A percentile compares a stretch with the other conserved stretches of the same genome.
Evolutionary conservation across 2,888 invertebrate species (phyloP).

Genomic region (Andrena dorsata): DNA sequence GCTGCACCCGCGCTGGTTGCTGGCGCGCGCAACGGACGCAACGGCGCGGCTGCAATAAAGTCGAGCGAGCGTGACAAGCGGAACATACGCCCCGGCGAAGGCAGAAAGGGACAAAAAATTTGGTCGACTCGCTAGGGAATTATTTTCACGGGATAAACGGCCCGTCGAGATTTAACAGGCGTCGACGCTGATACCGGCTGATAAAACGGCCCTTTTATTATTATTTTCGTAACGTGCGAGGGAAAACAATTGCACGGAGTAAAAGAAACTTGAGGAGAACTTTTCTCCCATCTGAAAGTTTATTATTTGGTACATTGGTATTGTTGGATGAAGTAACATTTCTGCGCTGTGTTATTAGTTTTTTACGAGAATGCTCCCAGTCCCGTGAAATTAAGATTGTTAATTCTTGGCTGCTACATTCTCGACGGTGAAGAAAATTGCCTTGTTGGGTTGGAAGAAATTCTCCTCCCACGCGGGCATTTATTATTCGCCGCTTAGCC

Average conservation of each 20-base stretch:
- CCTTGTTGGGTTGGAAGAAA: not conserved
- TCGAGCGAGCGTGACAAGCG: constrained; percentile 9
- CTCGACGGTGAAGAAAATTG: not conserved
- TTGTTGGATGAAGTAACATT: too few species aligned
- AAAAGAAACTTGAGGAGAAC: too few species aligned
- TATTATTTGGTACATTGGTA: too few species aligned
- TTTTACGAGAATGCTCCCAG: too few species aligned
- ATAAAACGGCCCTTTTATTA: not conserved
- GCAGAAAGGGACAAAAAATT: constrained; percentile 1
- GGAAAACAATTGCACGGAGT: too few species aligned
- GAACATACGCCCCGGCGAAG: not conserved
- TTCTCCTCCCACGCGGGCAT: not conserved
- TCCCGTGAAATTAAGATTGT: too few species aligned
- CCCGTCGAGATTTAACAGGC: not conserved
- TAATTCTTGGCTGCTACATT: too few species aligned
- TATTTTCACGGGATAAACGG: not conserved
- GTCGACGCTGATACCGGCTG: not conserved
- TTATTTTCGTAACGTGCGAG: not conserved
- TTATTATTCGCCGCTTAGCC: not conserved
- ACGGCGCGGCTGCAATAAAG: constrained; percentile 15
- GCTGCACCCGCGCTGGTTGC: not conserved
- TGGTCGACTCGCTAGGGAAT: not conserved
- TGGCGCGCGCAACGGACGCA: not conserved
- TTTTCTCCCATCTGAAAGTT: too few species aligned
- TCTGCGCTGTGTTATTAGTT: too few species aligned